Base-by-base conservation (phyloP, 2,888 invertebrate genomes). In the Danaus chrysippus region DNA sequence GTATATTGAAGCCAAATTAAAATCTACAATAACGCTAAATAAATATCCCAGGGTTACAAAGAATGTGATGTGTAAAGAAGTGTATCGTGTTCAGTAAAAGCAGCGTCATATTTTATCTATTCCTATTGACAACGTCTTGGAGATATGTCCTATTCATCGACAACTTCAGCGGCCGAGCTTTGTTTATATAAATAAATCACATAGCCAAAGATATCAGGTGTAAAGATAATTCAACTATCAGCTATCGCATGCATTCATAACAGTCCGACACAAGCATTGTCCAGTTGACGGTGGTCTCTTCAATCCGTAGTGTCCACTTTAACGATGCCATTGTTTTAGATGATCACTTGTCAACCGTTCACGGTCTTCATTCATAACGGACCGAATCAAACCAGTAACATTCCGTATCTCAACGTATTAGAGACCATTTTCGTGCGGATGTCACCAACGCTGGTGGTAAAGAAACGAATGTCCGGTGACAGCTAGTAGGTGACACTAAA, bases 271-370 rank as follows among this genome's bases (percentile, higher is more conserved):
- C 64, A 66, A 66, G 64, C 63, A 75, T 78, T 81, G 80, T 80
- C 70, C 68, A 62, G 74, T 72, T 76, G 78, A 75, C 75, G 90
- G 90, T 88, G 90, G 90, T 89, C 89, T 75, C 83, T 79, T 89
- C 88, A 87, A 79, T 83, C 81, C 71, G 73, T 71, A 74, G 75
- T 82, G 84, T 82, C 83, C 84, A 83, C 79, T 83, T 82, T 88
- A 89, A 89, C 82, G 88, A 89, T 80, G 78, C 88, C 75, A 90
- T 90, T 90, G 90, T 90, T 85, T 86, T 72, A 79, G 71, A 76
- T 78, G 81, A 86, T 86, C 83, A 79, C 78, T 81, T 86, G 87
- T 86, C 84, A 86, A 84, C 83, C 74, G 79, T 76, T 76, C 78
- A 71, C 76, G 70, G 72, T 73, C 67, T 59, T 65, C 59, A 65